These are phyloP conservation scores for Heliconius sara DNA, from an alignment of 2,888 invertebrate species.

Conservation along the genomic window DNA sequence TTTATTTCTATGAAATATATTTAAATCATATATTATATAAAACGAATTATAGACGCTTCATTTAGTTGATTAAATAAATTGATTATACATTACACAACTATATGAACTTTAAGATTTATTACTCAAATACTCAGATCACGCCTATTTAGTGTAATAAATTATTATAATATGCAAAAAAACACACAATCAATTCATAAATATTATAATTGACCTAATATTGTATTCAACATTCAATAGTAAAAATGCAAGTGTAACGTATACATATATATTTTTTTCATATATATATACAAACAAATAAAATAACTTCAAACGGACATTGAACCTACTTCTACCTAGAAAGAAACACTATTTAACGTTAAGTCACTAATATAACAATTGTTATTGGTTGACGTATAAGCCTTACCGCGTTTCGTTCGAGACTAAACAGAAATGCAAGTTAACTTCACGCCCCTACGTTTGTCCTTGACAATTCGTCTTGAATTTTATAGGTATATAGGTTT, in stretches of 20 bases:
- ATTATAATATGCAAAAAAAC: not conserved
- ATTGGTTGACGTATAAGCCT: slow-evolving; percentile 25
- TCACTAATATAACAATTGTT: not conserved
- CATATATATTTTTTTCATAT: not conserved
- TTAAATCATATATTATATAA: not conserved
- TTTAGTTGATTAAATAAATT: not conserved
- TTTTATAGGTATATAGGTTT: slow-evolving; percentile 4
- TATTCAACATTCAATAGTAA: slow-evolving; percentile 11
- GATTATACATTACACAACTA: no score
- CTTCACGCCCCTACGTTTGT: slow-evolving; percentile 42
- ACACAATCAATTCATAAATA: slow-evolving; percentile 31
- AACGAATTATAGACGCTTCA: not conserved
- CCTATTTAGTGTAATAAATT: slow-evolving; percentile 10
- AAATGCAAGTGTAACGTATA: not conserved
- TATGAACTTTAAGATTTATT: slow-evolving; percentile 2
- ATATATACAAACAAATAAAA: slow-evolving; percentile 10
- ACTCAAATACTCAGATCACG: not conserved
- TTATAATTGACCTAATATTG: slow-evolving; percentile 42
- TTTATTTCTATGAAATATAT: not conserved
- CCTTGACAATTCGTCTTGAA: slow-evolving; percentile 40
- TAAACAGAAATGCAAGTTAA: slow-evolving; percentile 18
- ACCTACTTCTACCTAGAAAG: not conserved
- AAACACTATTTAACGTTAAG: not conserved
- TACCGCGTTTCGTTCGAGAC: slow-evolving; percentile 33
- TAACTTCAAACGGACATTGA: slow-evolving; percentile 12